Evolutionary conservation across 1,140 invertebrate genomes (phyloP).

Genomic region (Meloidogyne exigua): DNA sequence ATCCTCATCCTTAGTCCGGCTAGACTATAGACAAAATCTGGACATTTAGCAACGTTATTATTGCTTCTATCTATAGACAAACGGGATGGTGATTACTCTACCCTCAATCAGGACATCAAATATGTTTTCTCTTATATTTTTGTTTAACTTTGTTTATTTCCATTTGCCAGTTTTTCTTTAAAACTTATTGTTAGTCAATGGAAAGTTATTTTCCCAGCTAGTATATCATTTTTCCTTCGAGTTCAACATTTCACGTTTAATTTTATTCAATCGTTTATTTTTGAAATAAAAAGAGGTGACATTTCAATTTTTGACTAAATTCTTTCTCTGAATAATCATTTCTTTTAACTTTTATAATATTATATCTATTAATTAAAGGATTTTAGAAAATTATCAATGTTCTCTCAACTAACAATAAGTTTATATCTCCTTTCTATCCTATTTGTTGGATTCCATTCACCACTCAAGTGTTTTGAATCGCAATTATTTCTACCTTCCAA

Average conservation of each 20-base stretch:
- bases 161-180: not conserved
- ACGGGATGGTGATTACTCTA: not conserved
- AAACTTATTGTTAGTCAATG: not conserved
- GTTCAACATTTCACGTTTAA: not conserved
- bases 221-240: not conserved
- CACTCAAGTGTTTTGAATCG: not conserved
- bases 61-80: not conserved
- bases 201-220: not conserved
- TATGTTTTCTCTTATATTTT: not conserved
- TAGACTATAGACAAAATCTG: too few species aligned
- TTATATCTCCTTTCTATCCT: not conserved
- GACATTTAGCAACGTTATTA: too few species aligned
- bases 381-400: not conserved
- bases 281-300: not conserved
- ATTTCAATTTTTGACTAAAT: not conserved
- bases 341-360: too few species aligned
- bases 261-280: not conserved
- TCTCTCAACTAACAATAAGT: not conserved
- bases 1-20: too few species aligned
- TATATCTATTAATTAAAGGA: not conserved
- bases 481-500: not conserved
- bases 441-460: not conserved
- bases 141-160: conserved; percentile 5
- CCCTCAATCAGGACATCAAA: not conserved
- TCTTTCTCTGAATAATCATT: not conserved